Percentiles rank a stretch among this genome's conserved stretches.
These are phyloP conservation scores for Drosophila testacea DNA, from an alignment of 2,888 invertebrate genomes.

Conservation along the genomic window DNA sequence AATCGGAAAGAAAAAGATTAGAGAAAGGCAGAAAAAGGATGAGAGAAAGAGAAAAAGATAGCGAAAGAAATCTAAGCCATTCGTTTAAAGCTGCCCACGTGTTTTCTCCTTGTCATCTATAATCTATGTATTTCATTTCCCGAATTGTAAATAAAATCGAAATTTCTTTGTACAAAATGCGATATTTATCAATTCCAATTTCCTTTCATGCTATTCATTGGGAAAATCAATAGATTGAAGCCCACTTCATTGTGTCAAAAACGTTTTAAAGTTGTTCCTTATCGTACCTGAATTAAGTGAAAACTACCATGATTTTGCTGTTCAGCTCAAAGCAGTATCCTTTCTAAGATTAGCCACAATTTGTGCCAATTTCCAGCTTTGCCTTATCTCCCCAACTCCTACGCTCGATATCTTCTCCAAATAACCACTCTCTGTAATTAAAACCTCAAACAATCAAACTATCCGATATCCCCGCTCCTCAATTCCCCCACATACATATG, in stretches of 20 bases:
- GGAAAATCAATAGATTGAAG: conserved; percentile 5
- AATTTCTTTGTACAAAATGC: not conserved
- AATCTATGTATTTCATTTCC: not conserved
- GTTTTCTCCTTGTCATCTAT: not conserved
- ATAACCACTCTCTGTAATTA: conserved; percentile 73
- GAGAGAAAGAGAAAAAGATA: not conserved
- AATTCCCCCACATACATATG: not conserved
- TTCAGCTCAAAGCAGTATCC: conserved; percentile 21
- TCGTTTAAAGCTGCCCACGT: not conserved
- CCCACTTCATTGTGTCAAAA: not conserved
- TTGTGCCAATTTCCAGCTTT: conserved; percentile 61
- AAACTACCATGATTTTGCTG: conserved; percentile 8
- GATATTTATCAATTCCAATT: conserved; percentile 7
- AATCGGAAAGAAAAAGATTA: not conserved
- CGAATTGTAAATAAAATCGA: not conserved
- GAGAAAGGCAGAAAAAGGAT: not conserved
- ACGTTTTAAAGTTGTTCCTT: not conserved
- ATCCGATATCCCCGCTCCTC: conserved; percentile 23
- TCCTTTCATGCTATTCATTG: not conserved
- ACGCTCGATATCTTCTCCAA: conserved; percentile 45
- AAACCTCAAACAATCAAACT: conserved; percentile 65
- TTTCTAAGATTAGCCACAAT: conserved; percentile 53
- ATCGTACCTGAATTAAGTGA: not conserved
- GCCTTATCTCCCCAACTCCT: conserved; percentile 17
- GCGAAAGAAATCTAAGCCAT: not conserved